A percentile compares a stretch with the other conserved stretches of the same genome.
phyloP scores from a whole-genome alignment of 2,888 invertebrate genomes.

The Sarcophaga carnaria region DNA sequence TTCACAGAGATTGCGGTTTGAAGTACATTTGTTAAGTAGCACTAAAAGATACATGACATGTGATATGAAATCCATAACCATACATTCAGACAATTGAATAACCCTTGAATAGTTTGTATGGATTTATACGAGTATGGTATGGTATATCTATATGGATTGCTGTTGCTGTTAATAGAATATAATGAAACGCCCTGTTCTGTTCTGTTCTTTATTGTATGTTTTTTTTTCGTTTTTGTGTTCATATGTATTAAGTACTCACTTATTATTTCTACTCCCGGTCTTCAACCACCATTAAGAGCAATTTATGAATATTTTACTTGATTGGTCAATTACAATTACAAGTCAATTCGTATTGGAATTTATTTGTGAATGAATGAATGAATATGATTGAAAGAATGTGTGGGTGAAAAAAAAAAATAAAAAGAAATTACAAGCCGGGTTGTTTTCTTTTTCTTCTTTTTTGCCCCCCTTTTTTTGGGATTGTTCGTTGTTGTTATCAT shows the following conservation, averaged over 20 bases:
- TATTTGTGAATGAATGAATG: constrained; percentile 28
- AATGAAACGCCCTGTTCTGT: constrained; percentile 40
- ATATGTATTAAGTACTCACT: constrained; percentile 45
- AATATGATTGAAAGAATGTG: constrained; percentile 4
- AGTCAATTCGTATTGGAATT: constrained; percentile 58
- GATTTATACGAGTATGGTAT: not conserved
- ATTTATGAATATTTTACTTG: constrained; percentile 66
- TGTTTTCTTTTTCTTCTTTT: not conserved
- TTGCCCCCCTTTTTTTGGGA: not conserved
- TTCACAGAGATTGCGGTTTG: not conserved
- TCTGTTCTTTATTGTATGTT: not conserved
- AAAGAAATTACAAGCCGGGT: constrained; percentile 11
- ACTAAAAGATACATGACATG: constrained; percentile 3
- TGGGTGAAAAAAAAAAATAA: not conserved
- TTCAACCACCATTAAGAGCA: constrained; percentile 1
- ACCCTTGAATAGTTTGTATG: not conserved
- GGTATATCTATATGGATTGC: not conserved
- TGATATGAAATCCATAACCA: constrained; percentile 15
- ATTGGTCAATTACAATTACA: constrained; percentile 70
- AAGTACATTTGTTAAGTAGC: not conserved
- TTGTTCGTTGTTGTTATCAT: constrained; percentile 1
- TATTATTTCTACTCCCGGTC: constrained; percentile 38
- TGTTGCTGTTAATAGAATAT: constrained; percentile 9
- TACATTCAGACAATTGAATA: too few relatives aligned
- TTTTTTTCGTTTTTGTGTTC: not conserved